These are phyloP conservation scores for Drosophila sordidula DNA, from an alignment of 2,888 invertebrate genomes.

Conservation along the genomic window DNA sequence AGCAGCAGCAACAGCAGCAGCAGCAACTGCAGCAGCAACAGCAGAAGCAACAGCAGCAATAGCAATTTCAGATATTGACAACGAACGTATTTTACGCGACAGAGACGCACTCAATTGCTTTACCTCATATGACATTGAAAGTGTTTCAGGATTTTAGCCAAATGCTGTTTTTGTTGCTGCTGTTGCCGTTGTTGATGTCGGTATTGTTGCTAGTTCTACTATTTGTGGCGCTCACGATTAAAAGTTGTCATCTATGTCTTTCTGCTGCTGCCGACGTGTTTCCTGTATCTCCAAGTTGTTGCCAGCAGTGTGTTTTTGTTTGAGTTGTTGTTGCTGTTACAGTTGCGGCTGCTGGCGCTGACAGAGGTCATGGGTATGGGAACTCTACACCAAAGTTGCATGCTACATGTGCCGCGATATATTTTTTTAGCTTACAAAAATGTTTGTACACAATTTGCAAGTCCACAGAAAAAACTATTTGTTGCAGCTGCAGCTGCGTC, in stretches of 20 bases:
- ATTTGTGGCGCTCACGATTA: slow-evolving; percentile 61
- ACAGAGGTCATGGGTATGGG: slow-evolving; percentile 32
- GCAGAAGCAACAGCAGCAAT: slow-evolving; percentile 15
- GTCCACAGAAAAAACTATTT: slow-evolving; percentile 19
- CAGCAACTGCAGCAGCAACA: slow-evolving; percentile 20
- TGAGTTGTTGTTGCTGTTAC: slow-evolving; percentile 36
- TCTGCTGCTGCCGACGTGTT: slow-evolving; percentile 51
- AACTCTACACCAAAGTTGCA: slow-evolving; percentile 57
- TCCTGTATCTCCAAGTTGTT: slow-evolving; percentile 76
- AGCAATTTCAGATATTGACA: slow-evolving; percentile 33
- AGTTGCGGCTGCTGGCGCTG: slow-evolving; percentile 30
- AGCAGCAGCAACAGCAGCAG: slow-evolving; percentile 16
- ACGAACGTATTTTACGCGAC: slow-evolving; percentile 72
- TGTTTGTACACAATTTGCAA: slow-evolving; percentile 48
- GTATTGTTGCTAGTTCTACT: slow-evolving; percentile 34
- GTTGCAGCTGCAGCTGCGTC: slow-evolving; percentile 22
- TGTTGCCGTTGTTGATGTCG: slow-evolving; percentile 19
- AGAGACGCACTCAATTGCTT: too few relatives aligned
- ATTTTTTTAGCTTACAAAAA: slow-evolving; percentile 65
- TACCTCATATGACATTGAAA: slow-evolving; percentile 83
- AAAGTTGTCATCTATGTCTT: slow-evolving; percentile 48
- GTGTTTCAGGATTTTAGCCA: slow-evolving; percentile 77
- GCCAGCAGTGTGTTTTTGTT: slow-evolving; percentile 43
- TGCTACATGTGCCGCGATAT: slow-evolving; percentile 69
- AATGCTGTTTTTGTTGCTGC: slow-evolving; percentile 46